A percentile compares a stretch with the other conserved stretches of the same genome.
phyloP scores from a whole-genome alignment of 1,140 invertebrate species.

The Teleogryllus occipitalis region DNA sequence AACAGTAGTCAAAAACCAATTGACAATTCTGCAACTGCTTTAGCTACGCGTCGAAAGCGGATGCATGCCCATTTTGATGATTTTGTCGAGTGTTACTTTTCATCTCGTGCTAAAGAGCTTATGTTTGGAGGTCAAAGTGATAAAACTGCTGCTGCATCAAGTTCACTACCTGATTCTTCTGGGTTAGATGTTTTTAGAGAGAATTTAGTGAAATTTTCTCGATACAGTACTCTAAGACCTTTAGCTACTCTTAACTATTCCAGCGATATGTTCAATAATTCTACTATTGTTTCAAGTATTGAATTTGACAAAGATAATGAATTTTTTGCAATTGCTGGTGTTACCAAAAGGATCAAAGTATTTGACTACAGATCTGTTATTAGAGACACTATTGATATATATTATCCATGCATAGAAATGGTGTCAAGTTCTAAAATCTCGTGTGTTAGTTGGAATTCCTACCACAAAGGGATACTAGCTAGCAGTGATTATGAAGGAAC shows the following conservation, averaged over 20 bases:
- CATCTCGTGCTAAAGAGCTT: conserved; percentile 61
- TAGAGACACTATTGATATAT: conserved; percentile 74
- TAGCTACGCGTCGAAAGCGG: conserved; percentile 59
- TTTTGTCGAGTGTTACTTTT: conserved; percentile 81
- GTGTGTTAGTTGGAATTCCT: conserved; percentile 90
- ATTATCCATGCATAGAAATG: conserved; percentile 91
- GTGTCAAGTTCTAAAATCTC: conserved; percentile 90
- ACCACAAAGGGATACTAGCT: conserved; percentile 80
- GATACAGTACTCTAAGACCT: conserved; percentile 68
- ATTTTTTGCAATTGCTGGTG: conserved; percentile 92
- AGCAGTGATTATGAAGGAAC: conserved; percentile 95
- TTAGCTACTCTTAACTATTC: conserved; percentile 86
- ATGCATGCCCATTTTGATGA: conserved; percentile 86
- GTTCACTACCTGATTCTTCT: conserved; percentile 32
- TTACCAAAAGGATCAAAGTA: conserved; percentile 91
- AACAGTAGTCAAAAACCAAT: conserved; percentile 40
- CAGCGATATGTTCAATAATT: conserved; percentile 77
- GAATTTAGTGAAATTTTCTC: conserved; percentile 81
- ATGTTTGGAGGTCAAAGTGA: conserved; percentile 46
- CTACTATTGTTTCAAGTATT: conserved; percentile 92
- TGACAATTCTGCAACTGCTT: conserved; percentile 34
- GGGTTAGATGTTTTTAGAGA: conserved; percentile 75
- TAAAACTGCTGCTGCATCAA: conserved; percentile 31
- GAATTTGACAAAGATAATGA: conserved; percentile 97
- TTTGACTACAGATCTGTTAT: conserved; percentile 85